Base-by-base conservation (phyloP, 2,888 invertebrate genomes). In the Archips crataeganus region DNA sequence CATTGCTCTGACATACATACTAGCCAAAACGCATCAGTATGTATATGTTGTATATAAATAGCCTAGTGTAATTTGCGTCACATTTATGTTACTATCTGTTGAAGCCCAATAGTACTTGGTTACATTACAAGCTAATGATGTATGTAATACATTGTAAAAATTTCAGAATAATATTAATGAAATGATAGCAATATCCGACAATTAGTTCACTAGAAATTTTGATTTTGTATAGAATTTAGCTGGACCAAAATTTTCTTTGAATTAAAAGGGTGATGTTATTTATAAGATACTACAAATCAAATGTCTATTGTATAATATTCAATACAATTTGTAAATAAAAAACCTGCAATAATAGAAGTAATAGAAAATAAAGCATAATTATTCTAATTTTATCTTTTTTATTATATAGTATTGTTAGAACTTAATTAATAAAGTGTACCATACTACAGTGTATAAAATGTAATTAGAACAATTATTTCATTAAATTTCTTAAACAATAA, bases 171-270 rank as follows among this genome's bases (percentile, higher is more conserved):
- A 66, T 79, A 80, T 77, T 84, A 82, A 82, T 79, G 80, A 84
- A 87, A 78, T 80, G 81, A 88, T 88, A 90, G 90, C 90, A 91
- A 91, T 90, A 90, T 86, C 81, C 87, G 88, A 81, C 86, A 85
- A 49, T 68, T 64, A 84, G 86, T 89, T 88, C 83, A 85, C 82
- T 90, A 92, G 89, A 83, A 90, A 86, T 89, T 89, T 91, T 90
- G 89, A 88, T 91, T 91, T 93, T 92, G 90, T 87, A 88, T 93
- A 93, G 93, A 85, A 90, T 85, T 92, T 94, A 94, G 94, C 94
- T 94, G 94, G 94, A 94, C 94, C 94, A 94, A 94, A 92, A 92
- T 92, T 93, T 90, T 86, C 85, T 90, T 92, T 91, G 84, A 88
- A 90, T 89, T 90, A 83, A 88, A 89, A 88, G 85, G 84, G 89